Percentiles rank a stretch among this genome's conserved stretches.
Conservation (phyloP, 1,140 invertebrate species). For the Meloidogyne chitwoodi region DNA sequence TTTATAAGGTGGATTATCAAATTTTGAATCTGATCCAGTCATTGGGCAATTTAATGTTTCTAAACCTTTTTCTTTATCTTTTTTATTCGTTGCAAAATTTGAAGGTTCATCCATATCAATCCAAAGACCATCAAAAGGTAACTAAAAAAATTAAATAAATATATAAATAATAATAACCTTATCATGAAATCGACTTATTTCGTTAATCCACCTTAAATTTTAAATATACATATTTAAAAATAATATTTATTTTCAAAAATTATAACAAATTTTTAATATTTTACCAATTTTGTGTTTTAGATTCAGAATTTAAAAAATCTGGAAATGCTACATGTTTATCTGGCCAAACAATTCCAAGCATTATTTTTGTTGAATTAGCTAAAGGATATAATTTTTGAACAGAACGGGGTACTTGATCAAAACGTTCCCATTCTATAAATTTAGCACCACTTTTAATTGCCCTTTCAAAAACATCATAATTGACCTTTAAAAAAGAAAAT, state of each 20-base stretch:
- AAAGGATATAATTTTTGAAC: constrained; percentile 35
- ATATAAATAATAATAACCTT: constrained; percentile 13
- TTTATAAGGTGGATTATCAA: constrained; percentile 50
- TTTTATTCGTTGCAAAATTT: constrained; percentile 27
- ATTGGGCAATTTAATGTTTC: constrained; percentile 15
- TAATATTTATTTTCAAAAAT: too few relatives aligned
- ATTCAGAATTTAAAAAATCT: constrained; percentile 56
- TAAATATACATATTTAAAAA: too few relatives aligned
- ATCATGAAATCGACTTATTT: constrained; percentile 30
- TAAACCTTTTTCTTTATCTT: constrained; percentile 24
- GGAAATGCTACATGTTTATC: constrained; percentile 50
- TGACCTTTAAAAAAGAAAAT: constrained; percentile 15
- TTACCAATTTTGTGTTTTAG: constrained; percentile 17
- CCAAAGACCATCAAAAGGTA: constrained; percentile 46
- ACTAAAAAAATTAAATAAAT: constrained; percentile 1
- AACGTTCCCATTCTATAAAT: constrained; percentile 39
- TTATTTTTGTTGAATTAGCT: constrained; percentile 24
- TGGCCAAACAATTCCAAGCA: constrained; percentile 60
- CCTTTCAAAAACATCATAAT: constrained; percentile 37
- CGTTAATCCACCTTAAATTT: constrained; percentile 41
- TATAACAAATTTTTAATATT: too few relatives aligned
- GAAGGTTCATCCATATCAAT: constrained; percentile 55
- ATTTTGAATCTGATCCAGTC: constrained; percentile 23
- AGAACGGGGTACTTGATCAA: constrained; percentile 27
- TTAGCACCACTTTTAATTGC: constrained; percentile 27